These are phyloP conservation scores for Phalera bucephala DNA, from an alignment of 2,888 invertebrate species.

Conservation along the genomic window DNA sequence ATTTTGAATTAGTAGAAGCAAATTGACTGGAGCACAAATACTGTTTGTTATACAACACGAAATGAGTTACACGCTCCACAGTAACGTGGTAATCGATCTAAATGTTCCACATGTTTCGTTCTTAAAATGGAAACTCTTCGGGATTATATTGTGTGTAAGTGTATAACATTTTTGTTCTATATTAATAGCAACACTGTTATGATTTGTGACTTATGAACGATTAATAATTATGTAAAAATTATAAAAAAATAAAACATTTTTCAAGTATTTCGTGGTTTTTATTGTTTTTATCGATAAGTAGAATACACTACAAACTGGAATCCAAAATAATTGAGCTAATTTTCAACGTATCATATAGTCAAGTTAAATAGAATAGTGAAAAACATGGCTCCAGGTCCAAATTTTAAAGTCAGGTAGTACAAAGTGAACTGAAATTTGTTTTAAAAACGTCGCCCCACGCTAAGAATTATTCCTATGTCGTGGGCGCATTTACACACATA, in stretches of 20 bases:
- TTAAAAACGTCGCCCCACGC: no score
- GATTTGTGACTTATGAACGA: constrained; percentile 46
- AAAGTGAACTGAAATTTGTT: no score
- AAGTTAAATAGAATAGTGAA: no score
- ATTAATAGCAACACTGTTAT: constrained; percentile 42
- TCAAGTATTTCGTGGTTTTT: constrained; percentile 27
- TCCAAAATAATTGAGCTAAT: no score
- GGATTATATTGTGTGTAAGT: neutral
- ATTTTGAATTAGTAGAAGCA: constrained; percentile 2
- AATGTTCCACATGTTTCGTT: neutral
- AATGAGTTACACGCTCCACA: constrained; percentile 2
- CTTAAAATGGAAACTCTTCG: neutral
- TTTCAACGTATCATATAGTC: no score
- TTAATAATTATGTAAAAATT: constrained; percentile 45
- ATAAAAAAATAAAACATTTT: constrained; percentile 51
- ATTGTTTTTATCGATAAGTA: no score
- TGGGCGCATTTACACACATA: no score
- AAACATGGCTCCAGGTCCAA: no score
- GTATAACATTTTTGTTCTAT: constrained; percentile 11
- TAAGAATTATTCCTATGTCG: no score
- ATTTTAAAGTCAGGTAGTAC: no score
- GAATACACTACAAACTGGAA: no score
- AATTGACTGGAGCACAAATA: constrained; percentile 2
- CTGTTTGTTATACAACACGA: constrained; percentile 5
- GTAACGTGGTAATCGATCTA: no score